These are phyloP conservation scores for Pseudococcus viburni DNA, from an alignment of 2,888 invertebrate genomes.

Conservation along the genomic window DNA sequence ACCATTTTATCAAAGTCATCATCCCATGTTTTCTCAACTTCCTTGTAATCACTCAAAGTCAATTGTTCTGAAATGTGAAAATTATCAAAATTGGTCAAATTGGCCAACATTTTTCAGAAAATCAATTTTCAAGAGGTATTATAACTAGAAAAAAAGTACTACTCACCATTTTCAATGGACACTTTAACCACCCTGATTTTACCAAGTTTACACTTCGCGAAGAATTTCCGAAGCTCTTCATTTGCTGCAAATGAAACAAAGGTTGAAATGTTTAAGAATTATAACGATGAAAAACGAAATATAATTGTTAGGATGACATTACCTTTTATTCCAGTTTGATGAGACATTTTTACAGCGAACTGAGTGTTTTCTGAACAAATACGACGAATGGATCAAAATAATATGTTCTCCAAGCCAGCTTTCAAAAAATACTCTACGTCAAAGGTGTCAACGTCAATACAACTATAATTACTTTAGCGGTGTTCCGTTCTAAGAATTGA, in stretches of 20 bases:
- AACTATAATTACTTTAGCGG: not conserved
- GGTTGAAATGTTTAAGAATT: not conserved
- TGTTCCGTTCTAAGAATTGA: not conserved
- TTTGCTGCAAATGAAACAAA: slow-evolving; percentile 77
- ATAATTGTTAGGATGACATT: slow-evolving; percentile 68
- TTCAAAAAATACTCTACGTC: not conserved
- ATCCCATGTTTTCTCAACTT: slow-evolving; percentile 84
- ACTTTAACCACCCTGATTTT: slow-evolving; percentile 88
- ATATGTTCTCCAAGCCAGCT: not conserved
- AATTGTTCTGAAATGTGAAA: slow-evolving; percentile 78
- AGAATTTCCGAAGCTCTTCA: slow-evolving; percentile 83
- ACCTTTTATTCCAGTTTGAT: slow-evolving; percentile 93
- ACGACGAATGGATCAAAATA: not conserved
- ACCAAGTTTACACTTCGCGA: slow-evolving; percentile 83
- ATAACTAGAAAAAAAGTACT: slow-evolving; percentile 46
- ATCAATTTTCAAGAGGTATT: not conserved
- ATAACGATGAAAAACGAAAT: not conserved
- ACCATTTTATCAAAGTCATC: slow-evolving; percentile 87
- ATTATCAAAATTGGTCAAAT: too few relatives aligned
- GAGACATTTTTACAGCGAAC: slow-evolving; percentile 78
- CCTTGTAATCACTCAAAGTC: slow-evolving; percentile 77
- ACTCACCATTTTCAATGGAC: slow-evolving; percentile 87
- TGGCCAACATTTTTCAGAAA: too few relatives aligned
- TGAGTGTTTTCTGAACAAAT: not conserved
- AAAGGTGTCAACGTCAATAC: not conserved